phyloP scores from a whole-genome alignment of 2,113 vertebrate species.

The Poeciliopsis prolifica region DNA sequence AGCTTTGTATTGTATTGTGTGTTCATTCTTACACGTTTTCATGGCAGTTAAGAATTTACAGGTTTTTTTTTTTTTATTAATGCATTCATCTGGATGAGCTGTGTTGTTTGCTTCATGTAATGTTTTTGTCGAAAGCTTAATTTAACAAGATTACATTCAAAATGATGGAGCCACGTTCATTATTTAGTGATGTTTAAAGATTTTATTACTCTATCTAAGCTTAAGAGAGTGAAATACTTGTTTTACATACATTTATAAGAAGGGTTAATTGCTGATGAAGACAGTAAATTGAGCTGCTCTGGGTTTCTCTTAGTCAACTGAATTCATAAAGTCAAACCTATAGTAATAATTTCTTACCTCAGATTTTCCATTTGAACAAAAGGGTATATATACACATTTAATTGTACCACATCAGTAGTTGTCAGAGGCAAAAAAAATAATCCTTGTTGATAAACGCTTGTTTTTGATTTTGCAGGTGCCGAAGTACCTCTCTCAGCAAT shows the following conservation, averaged over 20 bases:
- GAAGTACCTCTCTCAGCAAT: constrained; percentile 90
- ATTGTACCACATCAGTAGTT: background rate
- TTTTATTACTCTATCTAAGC: background rate
- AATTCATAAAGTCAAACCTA: background rate
- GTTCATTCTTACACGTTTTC: too few relatives aligned
- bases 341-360: background rate
- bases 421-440: background rate
- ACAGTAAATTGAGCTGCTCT: too few relatives aligned
- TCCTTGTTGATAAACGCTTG: background rate
- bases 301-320: background rate
- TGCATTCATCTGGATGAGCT: too few relatives aligned
- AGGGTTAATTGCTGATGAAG: background rate
- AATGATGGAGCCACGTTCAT: background rate
- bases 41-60: too few relatives aligned
- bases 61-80: too few relatives aligned
- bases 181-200: background rate
- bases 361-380: background rate
- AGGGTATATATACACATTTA: background rate
- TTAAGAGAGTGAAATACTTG: background rate
- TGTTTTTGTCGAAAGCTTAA: too few relatives aligned
- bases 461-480: constrained; percentile 71
- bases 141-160: background rate
- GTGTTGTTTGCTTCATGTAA: too few relatives aligned
- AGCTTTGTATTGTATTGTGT: too few relatives aligned
- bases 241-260: background rate